Conservation (phyloP, 37 sponge, comb jelly and placozoan genomes). For the Oscarella lobularis region DNA sequence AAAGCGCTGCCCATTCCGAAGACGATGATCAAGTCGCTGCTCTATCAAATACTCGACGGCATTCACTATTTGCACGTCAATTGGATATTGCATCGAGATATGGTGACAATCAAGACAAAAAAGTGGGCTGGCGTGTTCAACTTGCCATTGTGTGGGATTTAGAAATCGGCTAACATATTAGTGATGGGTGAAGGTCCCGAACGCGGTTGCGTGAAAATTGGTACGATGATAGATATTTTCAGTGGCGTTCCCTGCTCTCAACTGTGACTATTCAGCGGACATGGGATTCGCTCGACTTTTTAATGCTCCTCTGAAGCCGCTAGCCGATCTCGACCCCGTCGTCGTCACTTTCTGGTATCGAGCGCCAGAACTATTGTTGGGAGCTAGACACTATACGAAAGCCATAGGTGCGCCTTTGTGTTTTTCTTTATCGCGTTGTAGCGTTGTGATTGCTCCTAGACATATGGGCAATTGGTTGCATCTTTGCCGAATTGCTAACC, state of each 20-base stretch:
- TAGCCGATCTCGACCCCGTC: slow-evolving; percentile 97
- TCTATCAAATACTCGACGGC: slow-evolving; percentile 86
- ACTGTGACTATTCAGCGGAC: slow-evolving; percentile 45
- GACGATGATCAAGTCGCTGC: slow-evolving; percentile 82
- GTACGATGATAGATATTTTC: slow-evolving; percentile 15
- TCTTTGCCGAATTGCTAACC: slow-evolving; percentile 93
- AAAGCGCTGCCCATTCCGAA: slow-evolving; percentile 56
- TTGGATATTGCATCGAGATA: slow-evolving; percentile 93
- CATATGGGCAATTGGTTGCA: slow-evolving; percentile 98
- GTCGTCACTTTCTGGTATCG: slow-evolving; percentile 99
- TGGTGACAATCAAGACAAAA: no score
- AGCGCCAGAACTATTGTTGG: slow-evolving; percentile 91
- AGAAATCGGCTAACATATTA: slow-evolving; percentile 97
- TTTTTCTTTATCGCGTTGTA: background rate
- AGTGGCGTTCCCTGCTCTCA: background rate
- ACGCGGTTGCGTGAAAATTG: slow-evolving; percentile 84
- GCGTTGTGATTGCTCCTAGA: slow-evolving; percentile 22
- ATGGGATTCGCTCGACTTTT: slow-evolving; percentile 98
- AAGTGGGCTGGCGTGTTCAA: no score
- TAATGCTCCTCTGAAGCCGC: slow-evolving; percentile 90
- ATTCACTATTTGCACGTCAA: slow-evolving; percentile 91
- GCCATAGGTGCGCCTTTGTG: slow-evolving; percentile 79
- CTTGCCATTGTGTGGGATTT: no score
- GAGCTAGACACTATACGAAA: slow-evolving; percentile 95
- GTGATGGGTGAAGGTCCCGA: slow-evolving; percentile 94